These are phyloP conservation scores for Drepana falcataria DNA, from an alignment of 2,888 invertebrate species.

Conservation along the genomic window DNA sequence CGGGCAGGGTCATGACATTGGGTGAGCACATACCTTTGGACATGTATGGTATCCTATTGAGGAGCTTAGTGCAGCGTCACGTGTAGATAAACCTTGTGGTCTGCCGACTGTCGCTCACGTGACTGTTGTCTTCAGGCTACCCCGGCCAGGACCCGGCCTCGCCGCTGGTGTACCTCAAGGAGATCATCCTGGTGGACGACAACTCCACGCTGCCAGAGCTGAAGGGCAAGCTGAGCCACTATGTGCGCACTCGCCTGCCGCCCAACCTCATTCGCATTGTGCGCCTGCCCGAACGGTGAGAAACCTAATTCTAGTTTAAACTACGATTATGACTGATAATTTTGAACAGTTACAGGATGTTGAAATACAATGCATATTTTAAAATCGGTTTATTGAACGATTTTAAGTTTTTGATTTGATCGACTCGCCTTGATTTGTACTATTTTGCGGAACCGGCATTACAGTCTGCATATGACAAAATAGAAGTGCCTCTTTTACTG, in stretches of 20 bases:
- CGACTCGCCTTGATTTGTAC: no score
- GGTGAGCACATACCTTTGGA: constrained; percentile 37
- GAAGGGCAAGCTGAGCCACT: constrained; percentile 87
- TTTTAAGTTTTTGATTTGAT: no score
- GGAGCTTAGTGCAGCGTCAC: no score
- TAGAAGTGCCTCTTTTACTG: no score
- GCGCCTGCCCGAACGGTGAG: constrained; percentile 83
- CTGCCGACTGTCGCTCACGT: not conserved
- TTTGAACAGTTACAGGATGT: constrained; percentile 72
- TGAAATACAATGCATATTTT: no score
- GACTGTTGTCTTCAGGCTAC: constrained; percentile 39
- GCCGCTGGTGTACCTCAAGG: constrained; percentile 82
- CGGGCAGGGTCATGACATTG: constrained; percentile 41
- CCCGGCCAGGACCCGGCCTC: constrained; percentile 65
- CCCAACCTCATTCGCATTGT: constrained; percentile 81
- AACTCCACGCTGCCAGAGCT: constrained; percentile 88
- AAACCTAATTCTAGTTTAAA: not conserved
- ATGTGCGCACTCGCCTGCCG: constrained; percentile 85
- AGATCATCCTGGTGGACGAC: constrained; percentile 97
- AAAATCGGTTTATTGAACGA: no score
- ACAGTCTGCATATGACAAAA: no score
- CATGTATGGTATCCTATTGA: no score
- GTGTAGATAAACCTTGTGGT: no score
- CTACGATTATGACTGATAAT: not conserved
- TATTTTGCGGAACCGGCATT: no score